Base-by-base conservation (phyloP, 2,888 invertebrate species). In the Acronicta leporina region DNA sequence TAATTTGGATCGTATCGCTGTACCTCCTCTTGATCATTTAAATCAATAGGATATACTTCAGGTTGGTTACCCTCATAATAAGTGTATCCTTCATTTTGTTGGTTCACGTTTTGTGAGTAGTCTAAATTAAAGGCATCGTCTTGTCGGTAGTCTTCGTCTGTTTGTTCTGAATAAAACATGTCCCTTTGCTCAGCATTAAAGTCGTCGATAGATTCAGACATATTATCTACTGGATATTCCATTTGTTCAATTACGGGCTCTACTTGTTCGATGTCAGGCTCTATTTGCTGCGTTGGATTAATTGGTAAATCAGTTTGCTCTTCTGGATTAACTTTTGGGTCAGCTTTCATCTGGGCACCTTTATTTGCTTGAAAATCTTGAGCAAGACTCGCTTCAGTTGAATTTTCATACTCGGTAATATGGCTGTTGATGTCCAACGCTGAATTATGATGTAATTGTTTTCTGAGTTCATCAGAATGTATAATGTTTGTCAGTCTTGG, bases 1-100 rank as follows among this genome's bases (percentile, higher is more conserved):
- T 92, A 92, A 68, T 72, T 84, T 60, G 84, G 90, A 68, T 92
- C 92, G 61, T 91, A 91, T 7, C 72, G 82, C 61, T 86, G 81
- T n/a, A 80, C 77, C 13, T 86, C 69, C 68, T 88, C 88, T 46
- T 89, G 83, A 63, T 89, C 88, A 68, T 86, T 86, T 49, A 86
- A 70, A 68, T 88, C 87, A 6, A 38, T 61, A 14, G 82, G 73
- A 68, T 85, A 84, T 25, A 69, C 67, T 61, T 87, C 84, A 14
- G 63, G 62, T 52, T 85, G 83, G 38, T 73, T 73, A 42, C 79
- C 84, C 66, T 88, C 85, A 51, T 89, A 90, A 75, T 89, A 88
- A 47, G 70, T 64, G 65, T 86, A 85, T 61, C 86, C 83, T 52
- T 86, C 77, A 66, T 85, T 60, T 61, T 84, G 80, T 54, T 68